Base-by-base conservation (phyloP, 2,113 vertebrate species). In the Notechis scutatus region DNA sequence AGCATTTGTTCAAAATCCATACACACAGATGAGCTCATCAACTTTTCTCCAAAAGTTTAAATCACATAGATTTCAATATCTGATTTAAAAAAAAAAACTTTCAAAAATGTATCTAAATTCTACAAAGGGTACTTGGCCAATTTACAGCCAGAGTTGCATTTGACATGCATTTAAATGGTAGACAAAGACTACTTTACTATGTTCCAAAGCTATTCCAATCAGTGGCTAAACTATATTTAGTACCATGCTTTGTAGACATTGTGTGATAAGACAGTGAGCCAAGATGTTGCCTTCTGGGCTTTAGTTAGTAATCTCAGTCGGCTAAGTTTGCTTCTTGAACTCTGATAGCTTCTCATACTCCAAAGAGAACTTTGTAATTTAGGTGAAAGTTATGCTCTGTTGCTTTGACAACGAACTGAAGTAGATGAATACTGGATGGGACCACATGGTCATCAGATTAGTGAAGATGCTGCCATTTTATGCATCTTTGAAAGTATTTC, bases 351-450 rank as follows among this genome's bases (percentile, higher is more conserved):
- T 34, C 45, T 34, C 47, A 6, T 39, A 39, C 52, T 85, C 88
- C 23, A 0, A 52, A 18, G 34, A 47, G n/a, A 61, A 26, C 55
- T 42, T 64, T 90, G n/a, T 26, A 50, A 86, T 24, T 50, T 86
- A 85, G n/a, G 10, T 42, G 87, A 81, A 61, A 45, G 9, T 47
- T 4, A 0, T 0, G 90, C 39, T 0, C 0, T 0, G 74, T 57
- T 74, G 56, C 34, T 93, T 39, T 90, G 34, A 91, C 81, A 47
- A 64, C 8, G 61, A n/a, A 89, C 10, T 39, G 47, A 85, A 12
- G 23, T 14, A 29, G 87, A 61, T 56, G 55, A 96, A 88, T 50
- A 47, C 87, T 93, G 93, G 90, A 89, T 21, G 23, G 90, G 92
- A 87, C 14, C 0, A 95, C 29, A 50, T 89, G 55, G 4, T 0